Evolutionary conservation across 2,888 invertebrate species (phyloP).

Genomic region (Orthonevra nobilis): DNA sequence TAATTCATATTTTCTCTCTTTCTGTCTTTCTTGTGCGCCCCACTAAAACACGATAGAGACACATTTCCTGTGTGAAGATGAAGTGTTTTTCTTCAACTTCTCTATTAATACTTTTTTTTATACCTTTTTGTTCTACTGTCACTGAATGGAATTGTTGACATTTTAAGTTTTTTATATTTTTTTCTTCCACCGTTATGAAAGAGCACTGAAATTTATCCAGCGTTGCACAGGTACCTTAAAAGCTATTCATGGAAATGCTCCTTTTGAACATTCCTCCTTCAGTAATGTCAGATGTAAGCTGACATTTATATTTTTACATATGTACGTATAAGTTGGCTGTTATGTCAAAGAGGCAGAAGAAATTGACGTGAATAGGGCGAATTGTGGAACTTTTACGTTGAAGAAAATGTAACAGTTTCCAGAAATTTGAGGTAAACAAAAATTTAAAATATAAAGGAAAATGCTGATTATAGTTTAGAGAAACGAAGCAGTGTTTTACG

Average conservation of each 20-base stretch:
- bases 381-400: no score
- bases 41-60: no score
- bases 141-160: constrained; percentile 64
- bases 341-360: no score
- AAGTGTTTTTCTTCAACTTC: constrained; percentile 36
- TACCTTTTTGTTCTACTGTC: constrained; percentile 35
- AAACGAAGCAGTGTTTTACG: no score
- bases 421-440: no score
- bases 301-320: constrained; percentile 19
- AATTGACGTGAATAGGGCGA: no score
- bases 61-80: constrained; percentile 69
- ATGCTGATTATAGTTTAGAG: no score
- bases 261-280: constrained; percentile 59
- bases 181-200: constrained; percentile 20
- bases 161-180: constrained; percentile 26
- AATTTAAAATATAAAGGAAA: no score
- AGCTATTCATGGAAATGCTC: constrained; percentile 53
- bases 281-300: constrained; percentile 61
- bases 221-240: no score
- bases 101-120: background rate
- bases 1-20: background rate
- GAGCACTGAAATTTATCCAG: constrained; percentile 51
- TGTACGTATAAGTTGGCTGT: no score
- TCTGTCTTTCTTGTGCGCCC: constrained; percentile 10
- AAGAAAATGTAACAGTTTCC: no score